Evolutionary conservation across 37 sponge, comb jelly and placozoan genomes (phyloP).

Genomic region (Geodia barretti): DNA sequence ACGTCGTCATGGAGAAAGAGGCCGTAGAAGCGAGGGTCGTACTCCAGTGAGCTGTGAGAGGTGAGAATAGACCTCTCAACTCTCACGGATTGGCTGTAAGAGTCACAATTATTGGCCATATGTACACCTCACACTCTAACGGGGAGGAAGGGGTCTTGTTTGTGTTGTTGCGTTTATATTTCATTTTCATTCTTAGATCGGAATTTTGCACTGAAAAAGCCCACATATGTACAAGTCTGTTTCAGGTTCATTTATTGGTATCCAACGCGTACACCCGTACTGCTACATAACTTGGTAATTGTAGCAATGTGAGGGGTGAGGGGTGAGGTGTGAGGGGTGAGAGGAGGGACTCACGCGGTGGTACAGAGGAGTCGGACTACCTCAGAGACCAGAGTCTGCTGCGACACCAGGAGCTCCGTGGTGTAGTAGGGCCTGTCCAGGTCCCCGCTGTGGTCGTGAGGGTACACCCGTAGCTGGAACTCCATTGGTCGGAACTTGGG

Average conservation of each 20-base stretch:
- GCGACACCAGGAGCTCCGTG: constrained; percentile 69
- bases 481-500: constrained; percentile 84
- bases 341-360: constrained; percentile 69
- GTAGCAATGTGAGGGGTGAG: too few species aligned
- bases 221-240: too few species aligned
- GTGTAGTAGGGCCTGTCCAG: constrained; percentile 32
- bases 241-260: too few species aligned
- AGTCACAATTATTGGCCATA: background rate
- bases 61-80: background rate
- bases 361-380: constrained; percentile 70
- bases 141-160: too few species aligned
- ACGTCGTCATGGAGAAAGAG: constrained; percentile 85
- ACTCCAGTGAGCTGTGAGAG: constrained; percentile 81
- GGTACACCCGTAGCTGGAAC: constrained; percentile 75
- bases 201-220: too few species aligned
- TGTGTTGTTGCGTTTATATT: too few species aligned
- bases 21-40: constrained; percentile 84
- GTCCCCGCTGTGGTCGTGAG: constrained; percentile 40
- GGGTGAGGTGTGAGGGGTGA: too few species aligned
- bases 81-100: background rate
- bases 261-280: too few species aligned
- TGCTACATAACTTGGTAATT: too few species aligned
- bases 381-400: constrained; percentile 63
- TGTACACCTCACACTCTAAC: too few species aligned
- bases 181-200: too few species aligned